Base-by-base conservation (phyloP, 2,888 invertebrate genomes). In the Drosophila niveifrons region DNA sequence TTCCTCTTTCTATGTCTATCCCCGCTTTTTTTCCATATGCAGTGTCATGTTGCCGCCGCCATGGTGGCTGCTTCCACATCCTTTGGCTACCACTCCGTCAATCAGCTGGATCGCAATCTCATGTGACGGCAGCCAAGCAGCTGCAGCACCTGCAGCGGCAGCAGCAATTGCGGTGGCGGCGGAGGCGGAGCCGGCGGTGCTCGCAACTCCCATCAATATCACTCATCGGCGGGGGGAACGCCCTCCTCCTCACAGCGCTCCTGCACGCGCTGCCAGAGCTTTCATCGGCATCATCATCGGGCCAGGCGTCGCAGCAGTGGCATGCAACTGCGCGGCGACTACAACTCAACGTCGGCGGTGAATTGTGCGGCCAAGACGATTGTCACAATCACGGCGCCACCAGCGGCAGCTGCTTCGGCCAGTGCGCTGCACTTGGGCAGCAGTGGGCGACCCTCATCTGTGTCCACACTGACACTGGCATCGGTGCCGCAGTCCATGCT, bases 61-160 rank as follows among this genome's bases (percentile, higher is more conserved):
- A 92, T 93, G 92, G 92, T 93, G 65, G 92, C 92, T 63, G 91
- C 93, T 52, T 92, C 92, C 29, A 91, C 92, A 53, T 92, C 92
- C 58, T 91, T 92, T 57, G 92, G 92, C 68, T 92, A 92, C 78
- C 90, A 92, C 44, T 92, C 92, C 34, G 92, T 92, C 66, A 92
- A 92, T 83, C 92, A 92, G 80, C 89, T 92, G 78, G 92, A 92
- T 72, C 92, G 92, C 57, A 91, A 90, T 63, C 90, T 92, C 80
- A 92, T 92, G 88, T 92, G 92, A 92, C 92, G 92, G 53, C 92
- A 92, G 84, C 91, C 91, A n/a, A 92, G 92, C 91, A 92, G 92
- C 86, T 92, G 92, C 89, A 92, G 92, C 85, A 91, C 92, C 76
- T 92, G 92, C 77, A 92, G 92, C 79, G 91, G 90, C 76, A 91